These are phyloP conservation scores for Hyperoodon ampullatus DNA, from an alignment of 2,113 vertebrate genomes.

Conservation along the genomic window DNA sequence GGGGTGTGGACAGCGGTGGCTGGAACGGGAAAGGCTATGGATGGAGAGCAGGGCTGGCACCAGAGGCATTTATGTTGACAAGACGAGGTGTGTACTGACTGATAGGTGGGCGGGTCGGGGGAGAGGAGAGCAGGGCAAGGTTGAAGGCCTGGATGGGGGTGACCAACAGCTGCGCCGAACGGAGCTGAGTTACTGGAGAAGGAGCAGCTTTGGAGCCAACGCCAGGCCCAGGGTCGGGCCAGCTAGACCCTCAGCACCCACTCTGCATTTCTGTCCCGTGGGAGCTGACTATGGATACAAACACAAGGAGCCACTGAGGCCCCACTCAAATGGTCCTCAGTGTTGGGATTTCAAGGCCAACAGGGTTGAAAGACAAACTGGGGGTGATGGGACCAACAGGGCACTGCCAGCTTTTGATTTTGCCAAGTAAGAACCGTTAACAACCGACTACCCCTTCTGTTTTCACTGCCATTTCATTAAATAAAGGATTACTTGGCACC, in stretches of 20 bases:
- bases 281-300: neutral
- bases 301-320: neutral
- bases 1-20: neutral
- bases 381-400: fast-evolving
- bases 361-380: fast-evolving
- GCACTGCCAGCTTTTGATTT: neutral
- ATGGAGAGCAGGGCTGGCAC: neutral
- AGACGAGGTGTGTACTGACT: neutral
- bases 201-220: neutral
- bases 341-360: neutral
- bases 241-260: neutral
- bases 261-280: neutral
- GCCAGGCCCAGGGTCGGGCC: neutral
- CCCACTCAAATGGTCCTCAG: fast-evolving
- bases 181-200: no score
- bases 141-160: neutral
- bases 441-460: no score
- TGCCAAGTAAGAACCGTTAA: neutral
- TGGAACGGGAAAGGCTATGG: fast-evolving
- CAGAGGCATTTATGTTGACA: neutral
- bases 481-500: neutral
- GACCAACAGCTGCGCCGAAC: neutral
- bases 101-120: fast-evolving
- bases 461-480: fast-evolving
- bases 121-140: neutral